A percentile compares a stretch with the other conserved stretches of the same genome.
phyloP scores from a whole-genome alignment of 2,113 vertebrate genomes.

The Larimichthys polyactis region DNA sequence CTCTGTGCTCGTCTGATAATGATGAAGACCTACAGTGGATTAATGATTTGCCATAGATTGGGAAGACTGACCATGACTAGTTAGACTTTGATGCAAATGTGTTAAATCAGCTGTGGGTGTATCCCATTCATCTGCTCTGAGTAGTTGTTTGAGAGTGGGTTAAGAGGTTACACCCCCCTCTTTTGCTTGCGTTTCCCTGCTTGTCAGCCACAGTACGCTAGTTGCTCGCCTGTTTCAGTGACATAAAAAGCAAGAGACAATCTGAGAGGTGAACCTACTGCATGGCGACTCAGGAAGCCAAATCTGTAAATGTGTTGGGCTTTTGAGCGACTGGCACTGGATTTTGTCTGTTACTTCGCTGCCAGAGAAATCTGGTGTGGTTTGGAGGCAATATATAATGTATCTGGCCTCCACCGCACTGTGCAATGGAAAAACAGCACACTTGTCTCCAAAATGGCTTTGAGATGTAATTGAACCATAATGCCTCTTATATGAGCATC shows the following conservation, averaged over 20 bases:
- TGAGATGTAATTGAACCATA: conserved; percentile 70
- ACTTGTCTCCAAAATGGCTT: conserved; percentile 66
- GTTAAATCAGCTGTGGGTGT: conserved; percentile 29
- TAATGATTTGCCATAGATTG: conserved; percentile 42
- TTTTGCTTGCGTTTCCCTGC: not conserved
- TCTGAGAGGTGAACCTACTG: conserved; percentile 45
- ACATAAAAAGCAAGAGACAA: conserved; percentile 28
- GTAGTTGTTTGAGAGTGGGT: not conserved
- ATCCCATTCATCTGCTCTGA: conserved; percentile 17
- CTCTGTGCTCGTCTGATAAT: conserved; percentile 29
- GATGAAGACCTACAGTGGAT: conserved; percentile 28
- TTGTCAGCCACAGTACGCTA: not conserved
- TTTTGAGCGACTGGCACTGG: conserved; percentile 50
- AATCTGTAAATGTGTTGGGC: conserved; percentile 36
- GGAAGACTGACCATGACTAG: conserved; percentile 19
- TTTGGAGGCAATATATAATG: conserved; percentile 70
- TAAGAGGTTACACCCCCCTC: not conserved
- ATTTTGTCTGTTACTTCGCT: conserved; percentile 36
- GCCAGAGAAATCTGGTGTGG: conserved; percentile 64
- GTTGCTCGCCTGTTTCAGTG: not conserved
- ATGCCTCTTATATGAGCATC: conserved; percentile 70
- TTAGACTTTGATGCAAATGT: conserved; percentile 35
- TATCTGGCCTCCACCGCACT: conserved; percentile 59
- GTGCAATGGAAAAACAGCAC: conserved; percentile 67
- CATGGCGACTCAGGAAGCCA: conserved; percentile 27